These are phyloP conservation scores for Tupaia chinensis DNA, from an alignment of 2,113 vertebrate genomes.

Conservation along the genomic window DNA sequence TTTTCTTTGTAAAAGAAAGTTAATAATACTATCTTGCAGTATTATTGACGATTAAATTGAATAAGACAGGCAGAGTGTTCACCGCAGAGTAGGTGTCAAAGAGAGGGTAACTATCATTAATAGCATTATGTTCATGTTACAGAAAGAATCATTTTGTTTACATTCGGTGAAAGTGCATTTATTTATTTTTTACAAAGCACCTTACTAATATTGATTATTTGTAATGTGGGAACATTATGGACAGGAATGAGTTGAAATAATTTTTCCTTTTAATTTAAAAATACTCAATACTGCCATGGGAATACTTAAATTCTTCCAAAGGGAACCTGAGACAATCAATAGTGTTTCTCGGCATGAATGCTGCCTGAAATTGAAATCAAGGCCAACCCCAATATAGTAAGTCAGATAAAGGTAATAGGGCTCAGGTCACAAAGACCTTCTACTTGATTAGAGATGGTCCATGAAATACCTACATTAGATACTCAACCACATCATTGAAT, in stretches of 20 bases:
- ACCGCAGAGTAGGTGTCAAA: neutral
- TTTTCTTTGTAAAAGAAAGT: constrained; percentile 37
- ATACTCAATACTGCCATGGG: constrained; percentile 32
- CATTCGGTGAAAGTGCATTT: neutral
- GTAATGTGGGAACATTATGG: constrained; percentile 12
- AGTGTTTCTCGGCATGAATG: constrained; percentile 10
- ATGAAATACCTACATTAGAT: neutral
- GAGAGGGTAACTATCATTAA: neutral
- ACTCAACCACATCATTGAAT: neutral
- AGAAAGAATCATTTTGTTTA: neutral
- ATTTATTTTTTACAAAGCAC: constrained; percentile 28
- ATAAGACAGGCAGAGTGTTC: neutral
- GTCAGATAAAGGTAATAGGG: neutral
- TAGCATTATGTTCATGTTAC: neutral
- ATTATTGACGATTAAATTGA: neutral
- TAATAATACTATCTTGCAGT: neutral
- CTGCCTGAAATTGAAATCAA: constrained; percentile 6
- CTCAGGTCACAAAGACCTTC: neutral
- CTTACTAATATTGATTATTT: constrained; percentile 34
- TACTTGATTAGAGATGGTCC: neutral
- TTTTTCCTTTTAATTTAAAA: constrained; percentile 71
- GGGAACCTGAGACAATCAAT: constrained; percentile 43
- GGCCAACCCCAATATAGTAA: neutral
- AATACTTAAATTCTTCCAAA: constrained; percentile 64
- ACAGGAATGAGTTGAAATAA: constrained; percentile 69